Base-by-base conservation (phyloP, 2,888 invertebrate species). In the Phaedon cochleariae region DNA sequence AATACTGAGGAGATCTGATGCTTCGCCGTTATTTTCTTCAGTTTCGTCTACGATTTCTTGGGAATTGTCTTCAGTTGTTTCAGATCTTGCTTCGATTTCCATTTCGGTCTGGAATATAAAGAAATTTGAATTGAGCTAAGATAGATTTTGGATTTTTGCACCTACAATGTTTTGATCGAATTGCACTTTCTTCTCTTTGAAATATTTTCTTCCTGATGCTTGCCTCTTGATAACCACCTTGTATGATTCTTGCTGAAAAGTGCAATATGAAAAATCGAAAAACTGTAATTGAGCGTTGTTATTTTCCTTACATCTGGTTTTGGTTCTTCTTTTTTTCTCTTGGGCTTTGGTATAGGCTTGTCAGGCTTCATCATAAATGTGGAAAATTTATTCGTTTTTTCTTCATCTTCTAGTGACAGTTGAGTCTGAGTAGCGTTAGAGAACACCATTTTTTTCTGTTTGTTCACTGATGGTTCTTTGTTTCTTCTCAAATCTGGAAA, bases 311-410 rank as follows among this genome's bases (percentile, higher is more conserved):
- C 1, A 6, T 31, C 17, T 52, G 18, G 12, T 2, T 12, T 12
- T 2, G 21, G 20, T 48, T 48, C 48, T 21, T 18, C 48, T 12
- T 5, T 20, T 20, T 1, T 18, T 9, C 12, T 48, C 12, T 48
- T 48, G 1, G 82, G 78, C 54, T 74, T 74, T 0, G 92, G 92
- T 69, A 89, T 86, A 0, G 92, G 90, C 18, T 91, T 84, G 72
- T 89, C 86, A 0, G 93, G 93, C 74, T 90, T 91, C 80, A 91
- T 90, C 67, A 94, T 79, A 77, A 93, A 94, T 29, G 91, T 92
- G 2, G 93, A 92, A 86, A 89, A 90, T 73, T 88, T 88, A 73
- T 87, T 87, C 71, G 87, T 86, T 86, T 69, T 61, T 45, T 52
- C 26, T 58, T 64, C 52, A 2, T 58, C 54, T 45, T 65, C 65